Base-by-base conservation (phyloP, 2,888 invertebrate species). In the Cerceris ruficornis region DNA sequence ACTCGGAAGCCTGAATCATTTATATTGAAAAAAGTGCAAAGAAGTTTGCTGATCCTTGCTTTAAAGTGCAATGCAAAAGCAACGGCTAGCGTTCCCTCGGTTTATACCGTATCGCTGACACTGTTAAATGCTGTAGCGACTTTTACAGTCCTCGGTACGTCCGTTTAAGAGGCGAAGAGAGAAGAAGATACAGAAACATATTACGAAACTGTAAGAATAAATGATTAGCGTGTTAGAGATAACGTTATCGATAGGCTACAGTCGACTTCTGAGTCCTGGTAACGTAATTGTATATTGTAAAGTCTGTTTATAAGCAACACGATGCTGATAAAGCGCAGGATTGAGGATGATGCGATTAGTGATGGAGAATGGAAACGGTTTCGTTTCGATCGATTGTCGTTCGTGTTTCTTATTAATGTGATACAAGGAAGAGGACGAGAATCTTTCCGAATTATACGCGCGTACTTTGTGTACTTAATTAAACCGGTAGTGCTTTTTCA, bases 221-320 rank as follows among this genome's bases (percentile, higher is more conserved):
- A 66, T 66, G 13, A 41, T 58, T 54, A 15, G 58, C 41, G 60
- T 54, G 43, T 41, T 50, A 42, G 66, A 65, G 54, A 43, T 75
- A 69, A 64, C 54, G 14, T 73, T 69, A 72, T 55, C 54, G 49
- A 68, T 82, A 76, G 72, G 46, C 54, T 62, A 77, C 50, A 69
- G 54, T 64, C 28, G 57, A 75, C 75, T 83, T 86, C 81, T 82
- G 87, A 81, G 81, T 83, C 84, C 83, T 83, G 77, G 82, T 74
- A 67, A 81, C 59, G 67, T 75, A 69, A 75, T 80, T 67, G 68
- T 75, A 77, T 57, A 68, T 76, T 80, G 74, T 79, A 74, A 80
- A 75, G 81, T 83, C 82, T 83, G 84, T 87, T 87, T 85, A 82
- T 85, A 85, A 83, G 64, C 80, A 66, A 73, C 82, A 83, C 86